Conservation (phyloP, 2,888 invertebrate species). For the Philereme vetulata region DNA sequence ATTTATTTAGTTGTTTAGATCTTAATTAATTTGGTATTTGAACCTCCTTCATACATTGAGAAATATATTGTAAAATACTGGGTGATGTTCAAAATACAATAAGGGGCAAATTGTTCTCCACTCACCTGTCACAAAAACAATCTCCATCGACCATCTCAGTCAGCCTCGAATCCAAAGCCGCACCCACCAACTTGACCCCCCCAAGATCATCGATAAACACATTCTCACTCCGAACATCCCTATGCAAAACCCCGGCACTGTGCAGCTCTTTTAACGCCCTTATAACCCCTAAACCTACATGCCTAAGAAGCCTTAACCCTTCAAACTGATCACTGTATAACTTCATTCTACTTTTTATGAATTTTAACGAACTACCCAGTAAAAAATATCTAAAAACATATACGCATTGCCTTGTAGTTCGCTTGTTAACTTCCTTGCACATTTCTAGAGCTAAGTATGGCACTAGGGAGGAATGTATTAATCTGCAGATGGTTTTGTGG, state of each 20-base stretch:
- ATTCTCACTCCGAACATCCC: slow-evolving; percentile 89
- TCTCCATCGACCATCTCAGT: slow-evolving; percentile 82
- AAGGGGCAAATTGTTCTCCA: slow-evolving; percentile 8
- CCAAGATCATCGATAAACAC: slow-evolving; percentile 89
- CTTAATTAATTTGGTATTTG: no score
- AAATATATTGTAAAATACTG: no score
- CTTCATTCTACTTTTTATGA: slow-evolving; percentile 50
- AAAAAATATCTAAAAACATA: slow-evolving; percentile 90
- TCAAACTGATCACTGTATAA: slow-evolving; percentile 62
- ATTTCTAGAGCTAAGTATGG: slow-evolving; percentile 90
- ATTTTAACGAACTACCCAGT: slow-evolving; percentile 71
- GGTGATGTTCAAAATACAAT: no score
- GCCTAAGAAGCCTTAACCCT: slow-evolving; percentile 78
- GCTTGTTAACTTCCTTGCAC: slow-evolving; percentile 81
- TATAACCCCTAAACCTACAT: slow-evolving; percentile 88
- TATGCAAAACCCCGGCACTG: slow-evolving; percentile 91
- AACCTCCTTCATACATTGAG: no score
- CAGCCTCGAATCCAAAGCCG: slow-evolving; percentile 87
- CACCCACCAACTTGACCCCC: slow-evolving; percentile 85
- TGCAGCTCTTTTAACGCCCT: slow-evolving; percentile 91
- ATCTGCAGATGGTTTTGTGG: slow-evolving; percentile 86
- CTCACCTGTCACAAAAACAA: slow-evolving; percentile 68
- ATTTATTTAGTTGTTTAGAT: no score
- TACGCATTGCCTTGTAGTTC: slow-evolving; percentile 71
- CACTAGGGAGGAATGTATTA: slow-evolving; percentile 89